Percentiles rank a stretch among this genome's conserved stretches.
Conservation (phyloP, 2,113 vertebrate genomes). For the Myiopsitta monachus region DNA sequence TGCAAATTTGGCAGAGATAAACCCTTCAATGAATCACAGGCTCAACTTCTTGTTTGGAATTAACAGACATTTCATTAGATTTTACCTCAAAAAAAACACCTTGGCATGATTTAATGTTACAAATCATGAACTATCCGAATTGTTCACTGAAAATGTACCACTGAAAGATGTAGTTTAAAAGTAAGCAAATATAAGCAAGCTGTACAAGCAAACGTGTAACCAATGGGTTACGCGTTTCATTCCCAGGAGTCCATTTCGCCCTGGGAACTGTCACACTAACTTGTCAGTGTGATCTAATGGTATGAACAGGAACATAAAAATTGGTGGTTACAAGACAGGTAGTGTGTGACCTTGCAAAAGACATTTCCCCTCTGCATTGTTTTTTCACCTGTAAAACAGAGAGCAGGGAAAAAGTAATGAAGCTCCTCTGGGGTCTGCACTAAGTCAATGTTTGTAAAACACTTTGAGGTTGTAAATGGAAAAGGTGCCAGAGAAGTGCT, state of each 20-base stretch:
- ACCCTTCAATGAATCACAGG: neutral
- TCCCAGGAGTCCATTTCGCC: neutral
- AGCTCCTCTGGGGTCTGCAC: neutral
- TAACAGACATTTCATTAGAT: slow-evolving; percentile 22
- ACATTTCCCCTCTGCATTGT: neutral
- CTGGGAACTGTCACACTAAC: neutral
- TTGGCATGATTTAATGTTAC: neutral
- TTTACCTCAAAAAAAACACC: neutral
- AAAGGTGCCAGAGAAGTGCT: neutral
- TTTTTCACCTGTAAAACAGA: neutral
- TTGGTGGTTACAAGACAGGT: neutral
- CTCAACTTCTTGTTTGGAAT: slow-evolving; percentile 4
- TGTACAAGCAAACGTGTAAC: neutral
- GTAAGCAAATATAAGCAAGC: neutral
- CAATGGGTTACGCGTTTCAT: neutral
- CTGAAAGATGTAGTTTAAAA: neutral
- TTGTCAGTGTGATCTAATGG: neutral
- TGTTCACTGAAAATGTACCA: neutral
- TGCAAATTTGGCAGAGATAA: slow-evolving; percentile 42
- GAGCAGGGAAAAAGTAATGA: neutral
- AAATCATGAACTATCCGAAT: neutral
- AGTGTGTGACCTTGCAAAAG: neutral
- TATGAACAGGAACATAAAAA: neutral
- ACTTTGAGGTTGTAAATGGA: neutral
- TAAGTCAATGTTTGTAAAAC: neutral